These are phyloP conservation scores for Pherbina coryleti DNA, from an alignment of 2,888 invertebrate species.

Conservation along the genomic window DNA sequence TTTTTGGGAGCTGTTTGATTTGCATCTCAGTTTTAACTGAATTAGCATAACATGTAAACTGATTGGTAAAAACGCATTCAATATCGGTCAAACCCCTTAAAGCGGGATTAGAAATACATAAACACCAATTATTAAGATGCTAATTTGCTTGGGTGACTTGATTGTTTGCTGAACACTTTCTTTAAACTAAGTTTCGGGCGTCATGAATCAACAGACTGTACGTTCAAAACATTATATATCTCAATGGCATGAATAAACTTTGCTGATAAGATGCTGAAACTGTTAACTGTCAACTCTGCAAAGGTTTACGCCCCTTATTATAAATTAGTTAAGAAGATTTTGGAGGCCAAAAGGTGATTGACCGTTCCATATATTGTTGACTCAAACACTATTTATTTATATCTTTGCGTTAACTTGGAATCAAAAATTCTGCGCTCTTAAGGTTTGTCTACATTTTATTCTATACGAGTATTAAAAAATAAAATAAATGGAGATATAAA, in stretches of 20 bases:
- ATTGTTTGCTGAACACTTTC: background rate
- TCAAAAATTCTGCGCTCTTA: too few species aligned
- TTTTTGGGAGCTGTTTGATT: background rate
- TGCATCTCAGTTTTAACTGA: background rate
- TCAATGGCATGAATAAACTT: background rate
- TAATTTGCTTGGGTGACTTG: background rate
- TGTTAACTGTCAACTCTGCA: background rate
- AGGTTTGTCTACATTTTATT: too few species aligned
- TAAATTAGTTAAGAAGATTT: too few species aligned
- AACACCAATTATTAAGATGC: background rate
- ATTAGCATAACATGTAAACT: background rate
- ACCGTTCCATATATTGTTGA: too few species aligned
- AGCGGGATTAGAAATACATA: background rate
- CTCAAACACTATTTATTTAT: too few species aligned
- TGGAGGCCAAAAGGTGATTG: too few species aligned
- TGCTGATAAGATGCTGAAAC: background rate
- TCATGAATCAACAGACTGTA: background rate
- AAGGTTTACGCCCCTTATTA: background rate
- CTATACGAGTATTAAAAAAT: too few species aligned
- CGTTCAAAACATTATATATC: background rate
- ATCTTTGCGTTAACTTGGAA: too few species aligned
- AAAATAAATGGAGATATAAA: too few species aligned
- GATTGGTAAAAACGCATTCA: background rate
- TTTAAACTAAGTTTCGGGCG: background rate
- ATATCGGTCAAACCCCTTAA: background rate